Evolutionary conservation across 53 echinoderm and acorn worm genomes (phyloP), one percentile per base, ranked within the genome.

Genomic region (Arbacia lixula): DNA sequence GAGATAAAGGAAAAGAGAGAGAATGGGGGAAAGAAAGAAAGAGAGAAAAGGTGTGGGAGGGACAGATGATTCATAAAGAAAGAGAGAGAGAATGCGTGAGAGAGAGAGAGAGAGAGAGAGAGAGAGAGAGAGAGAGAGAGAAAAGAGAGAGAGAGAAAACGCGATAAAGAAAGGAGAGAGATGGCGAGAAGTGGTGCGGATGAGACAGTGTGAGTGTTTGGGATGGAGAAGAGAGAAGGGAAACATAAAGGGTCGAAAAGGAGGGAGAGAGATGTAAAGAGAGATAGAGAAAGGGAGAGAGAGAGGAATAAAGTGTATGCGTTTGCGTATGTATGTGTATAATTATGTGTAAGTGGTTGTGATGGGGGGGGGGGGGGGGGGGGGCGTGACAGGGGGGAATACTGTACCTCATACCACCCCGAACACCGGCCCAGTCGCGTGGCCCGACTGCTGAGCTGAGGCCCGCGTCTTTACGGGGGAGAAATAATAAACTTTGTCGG

Each of bases 401-500:
- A n/a, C n/a, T n/a, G n/a, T n/a, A n/a, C n/a, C n/a, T n/a, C n/a
- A n/a, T n/a, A n/a, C n/a, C n/a, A n/a, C n/a, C n/a, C n/a, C n/a
- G 12, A 66, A 69, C 26, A 26, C 41, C 19, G 69, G 46, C 69
- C 69, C 69, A 11, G 69, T 69, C 69, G 69, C 69, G 69, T 69
- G 69, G 69, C 69, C n/a, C n/a, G n/a, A n/a, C n/a, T n/a, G 29
- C 17, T 66, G 43, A 69, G 69, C 69, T 41, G 16, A 69, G 69
- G 43, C 69, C 69, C 42, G 27, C 69, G 16, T 39, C 69, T 39
- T 2, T 27, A 43, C 43, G 43, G 69, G 28, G 28, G 69, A 42
- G 27, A 69, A 41, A 69, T 69, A 69, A 69, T 69, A 69, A 69
- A 69, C 69, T 69, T 69, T 27, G 27, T 27, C 69, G 27, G 42